Evolutionary conservation across 2,113 vertebrate species (phyloP).

Genomic region (Ctenomys sociabilis): DNA sequence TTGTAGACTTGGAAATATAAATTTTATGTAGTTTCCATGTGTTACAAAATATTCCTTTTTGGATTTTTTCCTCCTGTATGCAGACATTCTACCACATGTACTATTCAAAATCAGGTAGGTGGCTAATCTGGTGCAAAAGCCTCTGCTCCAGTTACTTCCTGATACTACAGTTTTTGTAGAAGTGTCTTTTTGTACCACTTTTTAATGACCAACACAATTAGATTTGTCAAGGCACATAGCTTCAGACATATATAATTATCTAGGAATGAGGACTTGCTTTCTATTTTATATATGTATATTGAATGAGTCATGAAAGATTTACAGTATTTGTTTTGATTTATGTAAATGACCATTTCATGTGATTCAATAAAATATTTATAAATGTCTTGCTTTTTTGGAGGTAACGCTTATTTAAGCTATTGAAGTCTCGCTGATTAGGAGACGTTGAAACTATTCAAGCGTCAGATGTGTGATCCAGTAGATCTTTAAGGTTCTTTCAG

Average conservation of each 20-base stretch:
- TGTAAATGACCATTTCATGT: not conserved
- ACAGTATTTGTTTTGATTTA: not conserved
- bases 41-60: slow-evolving; percentile 1
- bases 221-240: not conserved
- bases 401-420: not conserved
- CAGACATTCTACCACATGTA: not conserved
- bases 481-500: slow-evolving; percentile 5
- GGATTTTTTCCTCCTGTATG: not conserved
- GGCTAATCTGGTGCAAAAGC: not conserved
- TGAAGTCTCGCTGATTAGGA: not conserved
- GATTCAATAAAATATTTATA: slow-evolving; percentile 25
- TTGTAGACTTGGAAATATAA: slow-evolving; percentile 34
- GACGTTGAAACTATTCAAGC: not conserved
- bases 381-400: not conserved
- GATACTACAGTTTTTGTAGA: not conserved
- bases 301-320: not conserved
- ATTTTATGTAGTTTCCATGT: not conserved
- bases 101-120: not conserved
- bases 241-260: not conserved
- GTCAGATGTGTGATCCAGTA: not conserved
- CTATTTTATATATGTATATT: not conserved
- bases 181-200: not conserved
- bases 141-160: not conserved
- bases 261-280: slow-evolving; percentile 30
- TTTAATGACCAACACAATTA: not conserved